phyloP scores from a whole-genome alignment of 2,113 vertebrate genomes.

The Orthonyx spaldingii region DNA sequence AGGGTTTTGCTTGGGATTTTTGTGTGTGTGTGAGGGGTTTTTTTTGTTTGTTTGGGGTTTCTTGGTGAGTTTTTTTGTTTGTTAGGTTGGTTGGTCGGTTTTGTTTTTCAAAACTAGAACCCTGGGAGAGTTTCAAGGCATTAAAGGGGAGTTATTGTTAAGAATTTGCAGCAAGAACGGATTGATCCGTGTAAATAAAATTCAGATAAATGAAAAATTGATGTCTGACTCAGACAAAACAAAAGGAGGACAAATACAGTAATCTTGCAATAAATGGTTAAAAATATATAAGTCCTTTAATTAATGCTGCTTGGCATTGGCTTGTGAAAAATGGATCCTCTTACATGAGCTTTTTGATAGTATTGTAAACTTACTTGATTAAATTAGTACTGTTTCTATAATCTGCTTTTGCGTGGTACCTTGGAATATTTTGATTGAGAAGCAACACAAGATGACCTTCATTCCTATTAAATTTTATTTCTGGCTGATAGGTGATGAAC shows the following conservation, averaged over 20 bases:
- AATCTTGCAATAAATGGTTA: background rate
- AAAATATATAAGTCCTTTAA: background rate
- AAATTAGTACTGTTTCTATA: background rate
- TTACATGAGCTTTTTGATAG: background rate
- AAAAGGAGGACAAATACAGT: background rate
- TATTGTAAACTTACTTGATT: background rate
- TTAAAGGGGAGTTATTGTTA: background rate
- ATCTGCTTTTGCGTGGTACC: background rate
- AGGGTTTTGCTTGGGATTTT: rapidly evolving
- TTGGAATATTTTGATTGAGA: background rate
- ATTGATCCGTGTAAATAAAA: background rate
- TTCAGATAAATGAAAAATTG: background rate
- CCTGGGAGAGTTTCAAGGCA: background rate
- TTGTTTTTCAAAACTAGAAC: background rate
- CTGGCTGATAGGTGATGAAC: background rate
- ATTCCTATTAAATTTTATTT: background rate
- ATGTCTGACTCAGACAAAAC: background rate
- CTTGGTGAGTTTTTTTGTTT: background rate
- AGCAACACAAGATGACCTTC: background rate
- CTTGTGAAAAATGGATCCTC: background rate
- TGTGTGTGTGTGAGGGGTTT: background rate
- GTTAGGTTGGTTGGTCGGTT: background rate
- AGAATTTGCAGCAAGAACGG: background rate
- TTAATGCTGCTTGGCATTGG: background rate
- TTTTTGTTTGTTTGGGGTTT: rapidly evolving